Base-by-base conservation (phyloP, 2,888 invertebrate genomes). In the Nemotelus nigrinus region DNA sequence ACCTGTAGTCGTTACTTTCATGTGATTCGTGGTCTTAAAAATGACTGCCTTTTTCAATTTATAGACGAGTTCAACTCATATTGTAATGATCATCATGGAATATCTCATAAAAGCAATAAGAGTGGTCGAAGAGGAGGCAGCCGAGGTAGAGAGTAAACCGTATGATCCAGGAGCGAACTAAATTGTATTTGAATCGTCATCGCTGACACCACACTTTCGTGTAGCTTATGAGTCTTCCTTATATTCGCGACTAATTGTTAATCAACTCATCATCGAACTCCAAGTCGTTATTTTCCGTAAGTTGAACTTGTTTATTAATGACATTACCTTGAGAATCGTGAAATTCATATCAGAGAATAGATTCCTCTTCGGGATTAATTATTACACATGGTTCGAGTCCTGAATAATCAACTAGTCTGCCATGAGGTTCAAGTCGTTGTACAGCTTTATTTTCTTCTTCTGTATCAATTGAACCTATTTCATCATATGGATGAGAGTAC, bases 1-100 rank as follows among this genome's bases (percentile, higher is more conserved):
- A 80, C 0, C 25, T 86, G 86, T 64, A 78, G 80, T 5, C 71
- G 71, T 7, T 83, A 82, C 58, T 86, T 84, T 57, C 85, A 86
- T 78, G 44, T 84, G 6, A 58, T 76, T 0, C 86, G 86, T 75
- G 83, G 83, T 2, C 47, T 82, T 10, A 71, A 79, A 0, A 82
- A 82, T n/a, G 80, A 80, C 43, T 84, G 84, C 53, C 68, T 81
- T 0, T 80, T 76, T 0, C 78, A 84, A 7, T 86, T 85, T 63
- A 48, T 78, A 2, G 80, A 80, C 53, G 81, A 83, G 2, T 86
- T 84, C 64, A 25, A 25, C 25, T 25, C 25, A 25, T 25, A 25
- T 25, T 86, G 86, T 55, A 80, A 81, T 4, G 60, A 77, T 0
- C 86, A 86, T 50, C 64, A 81, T 0, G 84, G 84, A 0, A 77